phyloP scores from a whole-genome alignment of 2,113 vertebrate genomes.

The Tamias sibiricus region DNA sequence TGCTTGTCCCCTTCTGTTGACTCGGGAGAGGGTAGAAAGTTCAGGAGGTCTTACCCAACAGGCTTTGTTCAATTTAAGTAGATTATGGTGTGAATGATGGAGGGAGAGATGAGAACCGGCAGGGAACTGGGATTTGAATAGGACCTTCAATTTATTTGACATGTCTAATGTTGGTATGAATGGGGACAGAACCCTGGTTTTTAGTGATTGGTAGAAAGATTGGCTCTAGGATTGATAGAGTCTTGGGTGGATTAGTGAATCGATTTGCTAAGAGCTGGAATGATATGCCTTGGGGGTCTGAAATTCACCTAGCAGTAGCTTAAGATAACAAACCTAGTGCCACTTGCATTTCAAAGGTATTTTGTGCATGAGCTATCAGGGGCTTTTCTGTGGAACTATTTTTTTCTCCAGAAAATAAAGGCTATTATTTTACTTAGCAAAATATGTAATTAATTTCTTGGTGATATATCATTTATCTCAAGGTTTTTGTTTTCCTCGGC shows the following conservation, averaged over 20 bases:
- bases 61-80: constrained; percentile 82
- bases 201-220: constrained; percentile 79
- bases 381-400: constrained; percentile 23
- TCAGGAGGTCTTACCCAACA: constrained; percentile 62
- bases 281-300: constrained; percentile 68
- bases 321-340: constrained; percentile 68
- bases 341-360: background rate
- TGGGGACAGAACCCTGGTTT: constrained; percentile 65
- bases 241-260: constrained; percentile 80
- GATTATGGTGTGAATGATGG: constrained; percentile 81
- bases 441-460: constrained; percentile 56
- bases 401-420: constrained; percentile 47
- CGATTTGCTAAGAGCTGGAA: constrained; percentile 79
- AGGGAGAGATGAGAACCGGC: constrained; percentile 79
- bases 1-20: fast-evolving
- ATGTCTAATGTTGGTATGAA: constrained; percentile 81
- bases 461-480: constrained; percentile 29
- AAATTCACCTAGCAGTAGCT: constrained; percentile 78
- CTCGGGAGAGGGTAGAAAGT: constrained; percentile 34
- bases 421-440: constrained; percentile 46
- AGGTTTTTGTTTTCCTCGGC: background rate
- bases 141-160: constrained; percentile 84
- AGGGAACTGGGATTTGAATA: constrained; percentile 84
- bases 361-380: background rate
- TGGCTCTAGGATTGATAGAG: constrained; percentile 78